Base-by-base conservation (phyloP, 1,140 invertebrate genomes). In the Babylonia areolata region DNA sequence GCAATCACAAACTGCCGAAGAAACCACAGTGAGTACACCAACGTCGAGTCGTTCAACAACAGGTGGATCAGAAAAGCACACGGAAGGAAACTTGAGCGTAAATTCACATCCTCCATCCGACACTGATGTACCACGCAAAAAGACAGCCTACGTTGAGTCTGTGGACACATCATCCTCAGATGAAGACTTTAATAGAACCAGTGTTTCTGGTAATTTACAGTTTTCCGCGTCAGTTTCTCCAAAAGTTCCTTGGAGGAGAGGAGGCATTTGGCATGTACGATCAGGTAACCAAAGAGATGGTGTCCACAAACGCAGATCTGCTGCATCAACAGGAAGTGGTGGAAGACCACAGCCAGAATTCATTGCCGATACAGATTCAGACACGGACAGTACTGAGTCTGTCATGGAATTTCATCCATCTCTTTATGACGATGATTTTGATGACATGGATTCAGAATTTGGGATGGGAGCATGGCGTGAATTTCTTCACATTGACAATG, bases 401-500 rank as follows among this genome's bases (percentile, higher is more conserved):
- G 78, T 15, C 23, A 31, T 42, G 17, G n/a, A 20, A 28, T 20
- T 54, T 39, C 35, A 28, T 20, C 35, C 23, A 33, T 9, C 12
- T 58, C 15, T 28, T 17, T n/a, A 83, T 58, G 31, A 23, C 40
- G 85, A 81, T 17, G 54, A 80, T 69, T 33, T 40, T 6, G 86
- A 77, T 28, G 86, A 81, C 79, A 23, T 42, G 64, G 31, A 73
- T 28, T 69, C 64, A n/a, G 71, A 87, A 58, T 33, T 46, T n/a
- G 80, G 51, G 17, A 42, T 75, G 40, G 81, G 58, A 35, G 39
- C 54, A 20, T 31, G 37, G 9, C 31, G 80, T 69, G 82, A 84
- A 35, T n/a, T 51, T 51, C 9, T 33, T 39, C 28, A 73, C 46
- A 40, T 51, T 15, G 23, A 17, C 35, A n/a, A 87, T 15, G 9